Percentiles rank a stretch among this genome's conserved stretches.
Evolutionary conservation across 2,888 invertebrate genomes (phyloP).

Genomic region (Pollenia angustigena): DNA sequence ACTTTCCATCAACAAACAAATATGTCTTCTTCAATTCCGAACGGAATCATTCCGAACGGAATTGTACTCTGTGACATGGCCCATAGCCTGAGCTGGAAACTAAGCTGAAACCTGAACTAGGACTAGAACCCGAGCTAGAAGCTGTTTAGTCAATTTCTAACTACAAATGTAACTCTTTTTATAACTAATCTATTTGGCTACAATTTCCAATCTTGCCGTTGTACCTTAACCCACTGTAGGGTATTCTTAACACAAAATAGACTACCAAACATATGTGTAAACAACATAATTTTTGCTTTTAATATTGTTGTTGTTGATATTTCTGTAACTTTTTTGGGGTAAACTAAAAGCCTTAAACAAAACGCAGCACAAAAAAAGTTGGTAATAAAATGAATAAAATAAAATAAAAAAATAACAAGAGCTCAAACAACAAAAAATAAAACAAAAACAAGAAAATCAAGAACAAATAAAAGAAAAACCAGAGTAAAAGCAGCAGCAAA

Average conservation of each 20-base stretch:
- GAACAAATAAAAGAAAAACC: conserved; percentile 27
- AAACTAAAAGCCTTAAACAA: conserved; percentile 41
- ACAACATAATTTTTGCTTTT: conserved; percentile 40
- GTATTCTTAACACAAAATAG: neutral
- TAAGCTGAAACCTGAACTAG: too few species aligned
- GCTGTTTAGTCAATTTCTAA: too few species aligned
- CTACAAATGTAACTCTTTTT: too few species aligned
- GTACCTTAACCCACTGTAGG: conserved; percentile 8
- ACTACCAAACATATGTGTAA: conserved; percentile 56
- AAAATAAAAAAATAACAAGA: conserved; percentile 48
- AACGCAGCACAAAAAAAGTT: conserved; percentile 25
- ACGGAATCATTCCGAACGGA: too few species aligned
- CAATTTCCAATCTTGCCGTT: too few species aligned
- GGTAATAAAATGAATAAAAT: conserved; percentile 29
- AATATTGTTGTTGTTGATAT: conserved; percentile 3
- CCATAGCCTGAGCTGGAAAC: too few species aligned
- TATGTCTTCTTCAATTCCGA: too few species aligned
- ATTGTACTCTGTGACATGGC: too few species aligned
- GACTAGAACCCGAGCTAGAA: too few species aligned
- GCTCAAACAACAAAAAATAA: conserved; percentile 44
- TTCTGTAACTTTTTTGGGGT: neutral
- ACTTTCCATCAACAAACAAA: too few species aligned
- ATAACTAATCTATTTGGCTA: too few species aligned
- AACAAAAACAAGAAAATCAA: conserved; percentile 30
- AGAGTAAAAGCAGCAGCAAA: conserved; percentile 9